Conservation (phyloP, 2,888 invertebrate genomes). For the Cephus runcator region DNA sequence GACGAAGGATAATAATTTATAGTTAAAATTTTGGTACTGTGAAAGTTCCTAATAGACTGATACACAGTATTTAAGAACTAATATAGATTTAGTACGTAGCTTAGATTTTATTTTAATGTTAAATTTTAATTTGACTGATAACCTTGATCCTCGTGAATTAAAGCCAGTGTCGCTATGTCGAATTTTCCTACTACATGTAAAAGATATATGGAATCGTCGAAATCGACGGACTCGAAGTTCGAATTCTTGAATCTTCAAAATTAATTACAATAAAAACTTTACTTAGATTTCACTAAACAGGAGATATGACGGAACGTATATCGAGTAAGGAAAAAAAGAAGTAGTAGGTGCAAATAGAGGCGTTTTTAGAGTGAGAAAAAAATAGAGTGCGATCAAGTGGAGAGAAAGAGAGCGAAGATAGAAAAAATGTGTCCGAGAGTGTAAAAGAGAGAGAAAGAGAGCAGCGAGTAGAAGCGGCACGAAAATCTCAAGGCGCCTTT, state of each 20-base stretch:
- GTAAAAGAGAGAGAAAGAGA: conserved; percentile 4
- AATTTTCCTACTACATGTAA: too few relatives aligned
- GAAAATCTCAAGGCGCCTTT: conserved; percentile 26
- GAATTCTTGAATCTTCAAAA: too few relatives aligned
- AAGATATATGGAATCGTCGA: too few relatives aligned
- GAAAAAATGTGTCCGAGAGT: conserved; percentile 12
- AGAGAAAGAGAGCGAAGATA: background rate
- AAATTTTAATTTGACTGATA: background rate
- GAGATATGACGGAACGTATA: background rate
- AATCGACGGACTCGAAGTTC: too few relatives aligned
- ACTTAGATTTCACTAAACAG: too few relatives aligned
- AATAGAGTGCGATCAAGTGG: background rate
- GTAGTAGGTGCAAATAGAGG: background rate
- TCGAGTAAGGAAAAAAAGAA: background rate
- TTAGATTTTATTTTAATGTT: background rate
- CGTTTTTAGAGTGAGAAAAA: background rate
- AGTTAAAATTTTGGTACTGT: background rate
- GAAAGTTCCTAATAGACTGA: background rate
- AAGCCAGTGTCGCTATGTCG: background rate
- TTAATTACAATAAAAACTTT: too few relatives aligned
- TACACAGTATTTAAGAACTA: background rate
- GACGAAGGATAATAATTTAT: background rate
- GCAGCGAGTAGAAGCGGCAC: conserved; percentile 19
- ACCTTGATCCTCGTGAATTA: background rate
- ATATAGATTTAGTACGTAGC: background rate